Percentiles rank a stretch among this genome's conserved stretches.
These are phyloP conservation scores for Papilio elwesi DNA, from an alignment of 2,888 invertebrate genomes.

Conservation along the genomic window DNA sequence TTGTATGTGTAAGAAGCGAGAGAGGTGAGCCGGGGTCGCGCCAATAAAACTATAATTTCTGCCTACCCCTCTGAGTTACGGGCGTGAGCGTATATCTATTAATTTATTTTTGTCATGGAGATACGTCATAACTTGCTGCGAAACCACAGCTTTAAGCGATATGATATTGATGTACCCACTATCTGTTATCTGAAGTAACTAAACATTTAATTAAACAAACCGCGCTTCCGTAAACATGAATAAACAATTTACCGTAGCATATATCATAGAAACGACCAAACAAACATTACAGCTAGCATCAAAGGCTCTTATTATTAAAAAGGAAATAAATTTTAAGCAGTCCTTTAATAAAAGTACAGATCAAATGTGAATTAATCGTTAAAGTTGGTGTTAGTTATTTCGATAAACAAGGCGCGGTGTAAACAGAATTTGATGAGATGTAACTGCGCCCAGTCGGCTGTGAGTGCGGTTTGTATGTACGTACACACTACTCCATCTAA, in stretches of 20 bases:
- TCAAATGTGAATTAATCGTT: conserved; percentile 52
- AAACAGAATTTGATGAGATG: conserved; percentile 58
- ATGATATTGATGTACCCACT: background rate
- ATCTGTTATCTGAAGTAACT: background rate
- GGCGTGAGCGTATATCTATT: too few species aligned
- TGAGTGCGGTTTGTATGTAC: conserved; percentile 62
- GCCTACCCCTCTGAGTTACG: too few species aligned
- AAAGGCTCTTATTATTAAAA: conserved; percentile 22
- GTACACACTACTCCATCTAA: conserved; percentile 51
- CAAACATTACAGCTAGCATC: conserved; percentile 13
- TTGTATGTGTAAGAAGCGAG: too few species aligned
- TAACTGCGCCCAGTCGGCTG: conserved; percentile 55
- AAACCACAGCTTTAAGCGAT: too few species aligned
- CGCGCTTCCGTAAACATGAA: conserved; percentile 3
- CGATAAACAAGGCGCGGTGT: conserved; percentile 55
- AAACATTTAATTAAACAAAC: conserved; percentile 1
- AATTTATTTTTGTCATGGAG: too few species aligned
- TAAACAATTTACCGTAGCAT: conserved; percentile 17
- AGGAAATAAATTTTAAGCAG: conserved; percentile 43
- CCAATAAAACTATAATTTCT: too few species aligned
- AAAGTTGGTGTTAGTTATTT: conserved; percentile 52
- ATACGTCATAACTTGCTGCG: too few species aligned
- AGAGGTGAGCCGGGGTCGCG: too few species aligned
- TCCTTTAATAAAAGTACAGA: conserved; percentile 57
- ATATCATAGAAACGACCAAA: conserved; percentile 33